phyloP scores from a whole-genome alignment of 2,113 vertebrate species.

The Brienomyrus longianalis region DNA sequence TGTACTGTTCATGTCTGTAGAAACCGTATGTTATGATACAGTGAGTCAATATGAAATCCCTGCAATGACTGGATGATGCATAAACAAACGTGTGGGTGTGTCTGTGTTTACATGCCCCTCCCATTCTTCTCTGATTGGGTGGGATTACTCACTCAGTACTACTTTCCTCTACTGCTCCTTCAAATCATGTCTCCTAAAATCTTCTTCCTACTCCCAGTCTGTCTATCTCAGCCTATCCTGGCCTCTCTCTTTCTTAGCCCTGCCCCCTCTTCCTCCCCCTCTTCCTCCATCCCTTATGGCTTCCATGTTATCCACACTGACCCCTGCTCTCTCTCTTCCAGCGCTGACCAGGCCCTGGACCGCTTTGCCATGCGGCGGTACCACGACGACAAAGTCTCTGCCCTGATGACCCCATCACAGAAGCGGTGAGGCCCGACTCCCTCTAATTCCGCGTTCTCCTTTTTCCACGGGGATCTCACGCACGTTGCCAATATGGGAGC shows the following conservation, averaged over 20 bases:
- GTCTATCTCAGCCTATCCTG: not conserved
- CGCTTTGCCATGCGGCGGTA: slow-evolving; percentile 98
- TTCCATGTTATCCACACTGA: not conserved
- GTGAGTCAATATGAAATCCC: not conserved
- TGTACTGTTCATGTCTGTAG: not conserved
- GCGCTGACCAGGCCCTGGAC: slow-evolving; percentile 92
- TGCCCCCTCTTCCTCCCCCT: not conserved
- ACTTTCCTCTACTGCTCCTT: not conserved
- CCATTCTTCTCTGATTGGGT: not conserved
- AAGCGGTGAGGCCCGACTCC: slow-evolving; percentile 68
- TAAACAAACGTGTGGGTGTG: not conserved
- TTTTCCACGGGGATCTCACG: not conserved
- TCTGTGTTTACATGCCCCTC: not conserved
- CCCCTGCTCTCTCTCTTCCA: slow-evolving; percentile 40
- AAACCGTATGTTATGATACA: not conserved
- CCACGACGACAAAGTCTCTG: slow-evolving; percentile 92
- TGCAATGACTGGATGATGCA: not conserved
- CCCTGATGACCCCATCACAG: slow-evolving; percentile 92
- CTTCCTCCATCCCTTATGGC: not conserved
- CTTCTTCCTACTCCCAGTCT: not conserved
- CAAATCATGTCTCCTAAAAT: not conserved
- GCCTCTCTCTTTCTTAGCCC: not conserved
- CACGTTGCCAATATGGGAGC: not conserved
- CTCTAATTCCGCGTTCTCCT: not conserved
- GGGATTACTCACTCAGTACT: not conserved